phyloP scores from a whole-genome alignment of 1,140 invertebrate species.

The Hylaeus anthracinus region DNA sequence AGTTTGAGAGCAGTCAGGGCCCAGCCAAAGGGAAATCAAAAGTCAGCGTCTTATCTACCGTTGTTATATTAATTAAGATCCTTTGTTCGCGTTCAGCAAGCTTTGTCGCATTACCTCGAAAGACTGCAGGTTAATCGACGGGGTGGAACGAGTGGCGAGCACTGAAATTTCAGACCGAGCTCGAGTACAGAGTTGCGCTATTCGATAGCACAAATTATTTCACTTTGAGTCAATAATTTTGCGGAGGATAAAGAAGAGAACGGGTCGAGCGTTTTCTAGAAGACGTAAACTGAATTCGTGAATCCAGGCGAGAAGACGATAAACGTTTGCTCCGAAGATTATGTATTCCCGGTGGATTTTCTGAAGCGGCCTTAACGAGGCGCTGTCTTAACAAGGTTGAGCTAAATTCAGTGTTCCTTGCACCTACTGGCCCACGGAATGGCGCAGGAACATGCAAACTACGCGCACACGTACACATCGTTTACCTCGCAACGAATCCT shows the following conservation, averaged over 20 bases:
- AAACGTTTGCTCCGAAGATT: slow-evolving; percentile 1
- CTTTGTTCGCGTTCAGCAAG: slow-evolving; percentile 38
- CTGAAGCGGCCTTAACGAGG: slow-evolving; percentile 22
- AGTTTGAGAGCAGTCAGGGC: slow-evolving; percentile 12
- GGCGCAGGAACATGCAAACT: slow-evolving; percentile 17
- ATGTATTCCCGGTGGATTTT: slow-evolving; percentile 44
- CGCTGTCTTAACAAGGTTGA: slow-evolving; percentile 29
- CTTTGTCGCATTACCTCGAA: not conserved
- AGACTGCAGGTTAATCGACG: not conserved
- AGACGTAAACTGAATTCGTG: not conserved
- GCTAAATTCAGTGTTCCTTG: slow-evolving; percentile 17
- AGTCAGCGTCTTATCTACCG: slow-evolving; percentile 23
- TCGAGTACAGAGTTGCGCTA: too few species aligned
- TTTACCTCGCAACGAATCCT: not conserved
- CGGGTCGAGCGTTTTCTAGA: too few species aligned
- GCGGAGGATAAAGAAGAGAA: too few species aligned
- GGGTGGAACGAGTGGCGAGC: not conserved
- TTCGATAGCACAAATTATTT: too few species aligned
- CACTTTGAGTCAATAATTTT: too few species aligned
- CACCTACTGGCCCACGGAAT: not conserved
- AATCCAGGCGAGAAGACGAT: not conserved
- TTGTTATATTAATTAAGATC: slow-evolving; percentile 60
- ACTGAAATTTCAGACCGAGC: not conserved
- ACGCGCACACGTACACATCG: not conserved
- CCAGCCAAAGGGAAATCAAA: not conserved